Conservation (phyloP, 2,113 vertebrate species). For the Aramus guarauna region DNA sequence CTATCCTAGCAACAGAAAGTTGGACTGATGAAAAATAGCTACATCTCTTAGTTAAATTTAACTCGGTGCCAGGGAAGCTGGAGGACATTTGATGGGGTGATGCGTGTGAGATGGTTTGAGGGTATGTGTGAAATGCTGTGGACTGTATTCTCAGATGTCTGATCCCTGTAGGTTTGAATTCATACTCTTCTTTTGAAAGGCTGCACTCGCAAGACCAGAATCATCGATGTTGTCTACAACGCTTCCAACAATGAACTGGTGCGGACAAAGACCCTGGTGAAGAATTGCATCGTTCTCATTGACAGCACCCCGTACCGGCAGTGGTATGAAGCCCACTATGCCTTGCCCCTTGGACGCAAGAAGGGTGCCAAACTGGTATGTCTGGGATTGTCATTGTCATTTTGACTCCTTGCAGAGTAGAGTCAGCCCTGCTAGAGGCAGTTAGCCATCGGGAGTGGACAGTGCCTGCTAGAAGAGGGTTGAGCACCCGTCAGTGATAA, state of each 20-base stretch:
- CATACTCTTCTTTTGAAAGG: constrained; percentile 72
- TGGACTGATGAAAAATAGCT: background rate
- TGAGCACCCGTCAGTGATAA: background rate
- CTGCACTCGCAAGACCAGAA: constrained; percentile 96
- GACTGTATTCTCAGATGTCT: background rate
- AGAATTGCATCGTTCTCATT: constrained; percentile 93
- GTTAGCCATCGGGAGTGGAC: accelerated
- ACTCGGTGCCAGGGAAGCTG: background rate
- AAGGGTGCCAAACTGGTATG: constrained; percentile 96
- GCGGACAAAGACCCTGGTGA: constrained; percentile 97
- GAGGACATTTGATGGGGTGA: background rate
- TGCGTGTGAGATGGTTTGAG: background rate
- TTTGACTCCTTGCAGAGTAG: background rate
- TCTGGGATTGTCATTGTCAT: background rate
- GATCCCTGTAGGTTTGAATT: background rate
- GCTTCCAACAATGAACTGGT: constrained; percentile 98
- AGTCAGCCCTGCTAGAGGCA: background rate
- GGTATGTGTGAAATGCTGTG: background rate
- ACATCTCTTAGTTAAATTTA: background rate
- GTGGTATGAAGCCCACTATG: constrained; percentile 97
- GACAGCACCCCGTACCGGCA: constrained; percentile 96
- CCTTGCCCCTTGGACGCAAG: constrained; percentile 93
- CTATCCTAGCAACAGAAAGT: background rate
- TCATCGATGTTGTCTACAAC: constrained; percentile 98
- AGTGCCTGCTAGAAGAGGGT: background rate